Percentiles rank a stretch among this genome's conserved stretches.
Conservation (phyloP, 1,140 invertebrate species). For the Pseudomyrmex dendroicus region DNA sequence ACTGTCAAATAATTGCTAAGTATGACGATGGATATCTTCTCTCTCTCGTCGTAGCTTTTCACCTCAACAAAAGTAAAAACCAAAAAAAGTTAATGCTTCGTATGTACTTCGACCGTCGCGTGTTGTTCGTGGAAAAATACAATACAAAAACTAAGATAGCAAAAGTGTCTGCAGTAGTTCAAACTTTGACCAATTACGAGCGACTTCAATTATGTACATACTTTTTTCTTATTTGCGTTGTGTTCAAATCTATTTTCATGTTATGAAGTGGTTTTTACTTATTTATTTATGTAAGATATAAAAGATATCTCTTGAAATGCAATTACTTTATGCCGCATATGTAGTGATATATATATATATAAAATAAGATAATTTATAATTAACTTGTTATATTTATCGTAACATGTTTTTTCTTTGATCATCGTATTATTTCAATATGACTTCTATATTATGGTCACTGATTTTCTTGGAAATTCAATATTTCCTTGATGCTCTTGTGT, state of each 20-base stretch:
- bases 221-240: conserved; percentile 21
- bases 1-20: conserved; percentile 43
- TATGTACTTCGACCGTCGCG: conserved; percentile 7
- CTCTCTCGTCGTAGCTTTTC: conserved; percentile 13
- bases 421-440: too few relatives aligned
- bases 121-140: conserved; percentile 17
- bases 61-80: conserved; percentile 43
- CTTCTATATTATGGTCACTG: too few relatives aligned
- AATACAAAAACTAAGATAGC: conserved; percentile 6
- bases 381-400: too few relatives aligned
- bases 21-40: conserved; percentile 21
- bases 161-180: conserved; percentile 24
- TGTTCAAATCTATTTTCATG: background rate
- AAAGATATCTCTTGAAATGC: too few relatives aligned
- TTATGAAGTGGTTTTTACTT: background rate
- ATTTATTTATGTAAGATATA: too few relatives aligned
- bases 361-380: too few relatives aligned
- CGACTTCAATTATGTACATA: background rate
- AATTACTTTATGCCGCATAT: too few relatives aligned
- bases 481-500: too few relatives aligned
- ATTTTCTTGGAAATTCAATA: too few relatives aligned
- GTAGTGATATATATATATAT: too few relatives aligned
- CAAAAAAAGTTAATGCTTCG: conserved; percentile 17
- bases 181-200: background rate
- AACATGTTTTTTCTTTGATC: too few relatives aligned